Conservation (phyloP, 2,113 vertebrate species). For the Tauraco erythrolophus region DNA sequence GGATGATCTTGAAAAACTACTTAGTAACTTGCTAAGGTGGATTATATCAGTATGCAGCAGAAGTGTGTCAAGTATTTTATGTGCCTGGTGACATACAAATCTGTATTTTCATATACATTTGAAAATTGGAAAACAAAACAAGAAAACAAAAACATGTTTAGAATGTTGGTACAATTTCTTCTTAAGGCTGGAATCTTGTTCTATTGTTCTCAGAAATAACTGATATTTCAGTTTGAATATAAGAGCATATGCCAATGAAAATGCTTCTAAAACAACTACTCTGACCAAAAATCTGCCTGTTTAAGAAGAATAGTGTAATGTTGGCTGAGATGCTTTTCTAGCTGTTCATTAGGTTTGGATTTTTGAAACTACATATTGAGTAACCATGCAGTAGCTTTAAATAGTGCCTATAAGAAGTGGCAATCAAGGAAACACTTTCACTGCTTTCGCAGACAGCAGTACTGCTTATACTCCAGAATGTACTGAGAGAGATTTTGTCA, state of each 20-base stretch:
- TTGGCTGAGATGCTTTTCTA: background rate
- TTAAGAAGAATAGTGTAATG: background rate
- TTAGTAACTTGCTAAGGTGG: background rate
- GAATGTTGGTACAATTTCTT: background rate
- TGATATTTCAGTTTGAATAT: background rate
- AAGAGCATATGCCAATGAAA: background rate
- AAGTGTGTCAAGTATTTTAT: background rate
- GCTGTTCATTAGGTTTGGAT: background rate
- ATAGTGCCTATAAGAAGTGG: background rate
- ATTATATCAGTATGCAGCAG: background rate
- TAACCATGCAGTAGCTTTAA: background rate
- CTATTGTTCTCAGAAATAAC: background rate
- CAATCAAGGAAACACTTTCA: background rate
- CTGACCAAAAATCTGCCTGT: background rate
- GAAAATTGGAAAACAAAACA: background rate
- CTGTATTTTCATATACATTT: background rate
- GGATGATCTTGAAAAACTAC: background rate
- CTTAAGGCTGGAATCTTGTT: background rate
- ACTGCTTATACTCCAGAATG: background rate
- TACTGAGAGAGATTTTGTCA: background rate
- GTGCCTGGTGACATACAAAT: background rate
- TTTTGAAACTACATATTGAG: background rate
- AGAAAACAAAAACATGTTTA: background rate
- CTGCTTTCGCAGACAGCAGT: background rate
- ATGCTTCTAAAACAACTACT: background rate